These are phyloP conservation scores for Argentina silus DNA, from an alignment of 2,797 vertebrate species.

Conservation along the genomic window DNA sequence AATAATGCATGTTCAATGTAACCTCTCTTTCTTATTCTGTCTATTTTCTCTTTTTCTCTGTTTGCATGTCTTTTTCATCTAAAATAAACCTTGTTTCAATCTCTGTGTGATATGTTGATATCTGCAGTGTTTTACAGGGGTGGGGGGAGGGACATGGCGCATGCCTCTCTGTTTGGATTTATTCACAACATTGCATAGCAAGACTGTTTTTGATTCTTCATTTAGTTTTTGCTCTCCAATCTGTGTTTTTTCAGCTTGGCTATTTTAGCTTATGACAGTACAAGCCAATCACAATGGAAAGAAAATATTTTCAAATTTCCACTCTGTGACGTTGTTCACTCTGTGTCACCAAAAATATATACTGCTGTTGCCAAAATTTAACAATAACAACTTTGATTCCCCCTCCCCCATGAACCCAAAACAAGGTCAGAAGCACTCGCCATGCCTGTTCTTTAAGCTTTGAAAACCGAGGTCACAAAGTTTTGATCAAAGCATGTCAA, in stretches of 20 bases:
- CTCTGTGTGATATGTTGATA: slow-evolving; percentile 46
- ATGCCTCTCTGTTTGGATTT: slow-evolving; percentile 67
- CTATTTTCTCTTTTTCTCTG: slow-evolving; percentile 41
- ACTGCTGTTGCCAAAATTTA: not conserved
- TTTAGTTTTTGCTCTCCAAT: slow-evolving; percentile 29
- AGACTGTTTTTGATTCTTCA: slow-evolving; percentile 35
- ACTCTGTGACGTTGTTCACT: not conserved
- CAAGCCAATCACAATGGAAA: not conserved
- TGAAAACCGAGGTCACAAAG: slow-evolving; percentile 1
- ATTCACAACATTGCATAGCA: slow-evolving; percentile 24
- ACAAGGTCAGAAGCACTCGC: not conserved
- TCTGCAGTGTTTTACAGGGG: slow-evolving; percentile 6
- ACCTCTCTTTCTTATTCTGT: slow-evolving; percentile 30
- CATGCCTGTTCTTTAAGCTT: not conserved
- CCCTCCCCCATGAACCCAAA: not conserved
- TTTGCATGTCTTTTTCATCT: slow-evolving; percentile 52
- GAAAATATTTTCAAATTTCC: not conserved
- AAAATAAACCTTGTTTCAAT: slow-evolving; percentile 55
- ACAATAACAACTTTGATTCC: not conserved
- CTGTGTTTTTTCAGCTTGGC: slow-evolving; percentile 37
- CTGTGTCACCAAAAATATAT: not conserved
- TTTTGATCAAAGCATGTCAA: slow-evolving; percentile 20
- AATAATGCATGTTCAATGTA: slow-evolving; percentile 46
- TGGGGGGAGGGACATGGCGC: slow-evolving; percentile 18
- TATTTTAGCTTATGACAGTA: not conserved